Base-by-base conservation (phyloP, 2,797 vertebrate genomes). In the Anabacerthia variegaticeps region DNA sequence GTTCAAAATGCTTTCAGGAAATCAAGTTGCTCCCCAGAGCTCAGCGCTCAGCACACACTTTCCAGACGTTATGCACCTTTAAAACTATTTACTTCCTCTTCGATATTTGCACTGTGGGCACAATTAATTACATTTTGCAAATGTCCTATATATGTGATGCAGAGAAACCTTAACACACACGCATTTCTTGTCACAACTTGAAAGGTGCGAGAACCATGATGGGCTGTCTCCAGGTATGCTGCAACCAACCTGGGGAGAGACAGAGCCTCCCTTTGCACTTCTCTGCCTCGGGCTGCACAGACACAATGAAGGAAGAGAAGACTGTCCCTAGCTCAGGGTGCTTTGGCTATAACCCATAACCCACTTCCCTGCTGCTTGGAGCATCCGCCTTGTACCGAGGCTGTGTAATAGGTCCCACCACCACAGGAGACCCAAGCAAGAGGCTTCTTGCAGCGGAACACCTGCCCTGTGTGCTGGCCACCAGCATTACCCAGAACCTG, bases 1-100 rank as follows among this genome's bases (percentile, higher is more conserved):
- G 75, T 77, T 83, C 84, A 61, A 96, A 95, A 92, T 12, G 58
- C 79, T 28, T 82, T 85, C 95, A 94, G 95, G 93, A 96, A 93
- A 92, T 80, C 87, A 18, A 56, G 80, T 77, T 34, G 83, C 73
- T 94, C 92, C 95, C 96, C 55, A 11, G 91, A 76, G 89, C 85
- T 24, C 55, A 7, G 56, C 0, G 88, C 81, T 30, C 39, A 4
- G 61, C 0, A 2, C 36, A 6, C 8, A 27, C 85, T 89, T 92
- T 87, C 89, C 80, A 91, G 88, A 79, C 75, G 0, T 82, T 73
- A 66, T 67, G 74, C 74, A 86, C 95, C 88, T 95, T 86, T 52
- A 71, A 78, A 84, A 88, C 73, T 84, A 89, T 91, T 91, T 92
- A 85, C 89, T 95, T 93, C 78, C 85, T 96, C 66, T 74, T 55